These are phyloP conservation scores for Osmoderma eremita DNA, from an alignment of 2,888 invertebrate genomes.

Conservation along the genomic window DNA sequence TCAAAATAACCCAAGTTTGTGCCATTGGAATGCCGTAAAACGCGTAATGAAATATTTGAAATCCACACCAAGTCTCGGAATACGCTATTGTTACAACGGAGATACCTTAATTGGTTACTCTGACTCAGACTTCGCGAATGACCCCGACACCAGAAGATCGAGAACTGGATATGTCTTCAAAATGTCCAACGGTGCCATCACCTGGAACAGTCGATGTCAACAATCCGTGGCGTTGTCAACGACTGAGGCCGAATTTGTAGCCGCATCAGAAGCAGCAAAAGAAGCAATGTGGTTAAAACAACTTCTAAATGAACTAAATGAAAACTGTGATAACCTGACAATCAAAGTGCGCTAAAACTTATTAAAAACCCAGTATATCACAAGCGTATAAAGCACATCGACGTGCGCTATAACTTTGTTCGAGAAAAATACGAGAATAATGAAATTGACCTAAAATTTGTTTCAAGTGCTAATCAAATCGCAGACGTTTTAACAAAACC, in stretches of 20 bases:
- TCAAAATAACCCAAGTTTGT: not conserved
- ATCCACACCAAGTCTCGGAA: not conserved
- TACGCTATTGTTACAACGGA: not conserved
- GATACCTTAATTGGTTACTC: too few species aligned
- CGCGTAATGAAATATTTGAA: not conserved
- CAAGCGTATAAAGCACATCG: not conserved
- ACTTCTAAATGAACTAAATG: too few species aligned
- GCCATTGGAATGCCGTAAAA: not conserved
- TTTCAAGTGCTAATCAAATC: not conserved
- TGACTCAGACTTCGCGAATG: too few species aligned
- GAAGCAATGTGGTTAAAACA: too few species aligned
- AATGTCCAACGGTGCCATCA: too few species aligned
- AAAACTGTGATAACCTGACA: not conserved
- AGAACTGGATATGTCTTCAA: too few species aligned
- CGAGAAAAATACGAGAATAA: not conserved
- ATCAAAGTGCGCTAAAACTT: not conserved
- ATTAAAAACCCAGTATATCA: not conserved
- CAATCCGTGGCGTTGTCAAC: not conserved
- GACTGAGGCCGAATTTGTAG: not conserved
- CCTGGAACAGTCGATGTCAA: too few species aligned
- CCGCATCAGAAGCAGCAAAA: too few species aligned
- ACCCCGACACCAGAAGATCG: too few species aligned
- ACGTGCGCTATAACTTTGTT: not conserved
- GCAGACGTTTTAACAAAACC: not conserved
- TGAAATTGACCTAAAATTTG: not conserved